Evolutionary conservation across 2,113 vertebrate genomes (phyloP).

Genomic region (Phalacrocorax brasilianus): DNA sequence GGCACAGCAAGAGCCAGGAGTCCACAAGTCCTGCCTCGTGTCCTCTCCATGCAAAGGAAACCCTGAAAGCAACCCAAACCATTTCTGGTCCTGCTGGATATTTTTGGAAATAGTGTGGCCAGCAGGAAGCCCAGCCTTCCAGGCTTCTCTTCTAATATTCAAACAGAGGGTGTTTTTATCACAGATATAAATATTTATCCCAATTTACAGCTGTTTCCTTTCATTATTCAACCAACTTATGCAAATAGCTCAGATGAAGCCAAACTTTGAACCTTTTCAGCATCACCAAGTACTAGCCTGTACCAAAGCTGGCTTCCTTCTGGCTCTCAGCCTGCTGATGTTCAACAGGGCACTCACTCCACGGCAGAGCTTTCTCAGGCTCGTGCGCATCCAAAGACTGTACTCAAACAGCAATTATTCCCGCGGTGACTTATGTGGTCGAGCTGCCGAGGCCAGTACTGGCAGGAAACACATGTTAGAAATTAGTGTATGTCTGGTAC

Average conservation of each 20-base stretch:
- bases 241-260: neutral
- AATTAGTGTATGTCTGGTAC: slow-evolving; percentile 59
- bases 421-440: neutral
- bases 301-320: neutral
- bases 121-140: neutral
- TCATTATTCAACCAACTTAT: neutral
- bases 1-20: neutral
- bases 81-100: neutral
- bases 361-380: neutral
- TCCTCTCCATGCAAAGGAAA: neutral
- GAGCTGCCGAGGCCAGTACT: neutral
- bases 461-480: slow-evolving; percentile 67
- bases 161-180: neutral
- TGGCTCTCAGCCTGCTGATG: neutral
- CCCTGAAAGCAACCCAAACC: neutral
- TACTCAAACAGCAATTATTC: neutral
- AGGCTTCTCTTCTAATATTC: neutral
- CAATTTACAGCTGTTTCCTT: neutral
- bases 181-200: neutral
- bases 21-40: neutral
- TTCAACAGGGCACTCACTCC: neutral
- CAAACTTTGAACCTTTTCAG: neutral
- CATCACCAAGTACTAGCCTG: neutral
- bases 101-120: neutral
- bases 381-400: neutral